Base-by-base conservation (phyloP, 2,113 vertebrate genomes). In the Eleginops maclovinus region DNA sequence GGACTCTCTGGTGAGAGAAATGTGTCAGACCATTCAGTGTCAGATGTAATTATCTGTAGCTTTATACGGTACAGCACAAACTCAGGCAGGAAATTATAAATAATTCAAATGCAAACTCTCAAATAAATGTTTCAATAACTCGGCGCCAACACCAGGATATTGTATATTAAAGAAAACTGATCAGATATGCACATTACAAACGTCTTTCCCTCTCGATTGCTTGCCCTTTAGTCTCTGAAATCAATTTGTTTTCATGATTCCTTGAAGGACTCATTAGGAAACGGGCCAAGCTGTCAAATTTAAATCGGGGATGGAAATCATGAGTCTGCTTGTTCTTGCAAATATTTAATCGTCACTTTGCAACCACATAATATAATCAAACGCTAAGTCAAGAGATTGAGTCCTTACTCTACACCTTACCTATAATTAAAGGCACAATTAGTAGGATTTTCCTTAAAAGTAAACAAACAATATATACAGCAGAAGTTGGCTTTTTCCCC, bases 221-320 rank as follows among this genome's bases (percentile, higher is more conserved):
- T n/a, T 41, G 14, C 21, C 51, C 51, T 58, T 61, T 31, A 72
- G n/a, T 15, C 68, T 46, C 53, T 71, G 17, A 66, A 50, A 54
- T 21, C 11, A 6, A 62, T 80, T 26, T 36, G 40, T 21, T 73
- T 36, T 65, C 56, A 77, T 62, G 24, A 71, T 70, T 41, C 49
- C 24, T 72, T 65, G 15, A 40, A 69, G 58, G 41, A 72, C 59
- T 74, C 61, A 59, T 81, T 21, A 63, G 26, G 43, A 64, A 79
- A 11, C 31, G 46, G 16, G 46, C 46, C 53, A 0, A 28, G 26
- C 44, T 68, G 43, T 44, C 50, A n/a, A 72, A 68, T 74, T 17
- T 6, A 61, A 58, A 72, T n/a, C 74, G 14, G 10, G 28, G 11
- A 15, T 31, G 40, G 55, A 44, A 74, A 63, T 22, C 17, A 21